Percentiles rank a stretch among this genome's conserved stretches.
Evolutionary conservation across 2,888 invertebrate species (phyloP).

Genomic region (Polia nebulosa): DNA sequence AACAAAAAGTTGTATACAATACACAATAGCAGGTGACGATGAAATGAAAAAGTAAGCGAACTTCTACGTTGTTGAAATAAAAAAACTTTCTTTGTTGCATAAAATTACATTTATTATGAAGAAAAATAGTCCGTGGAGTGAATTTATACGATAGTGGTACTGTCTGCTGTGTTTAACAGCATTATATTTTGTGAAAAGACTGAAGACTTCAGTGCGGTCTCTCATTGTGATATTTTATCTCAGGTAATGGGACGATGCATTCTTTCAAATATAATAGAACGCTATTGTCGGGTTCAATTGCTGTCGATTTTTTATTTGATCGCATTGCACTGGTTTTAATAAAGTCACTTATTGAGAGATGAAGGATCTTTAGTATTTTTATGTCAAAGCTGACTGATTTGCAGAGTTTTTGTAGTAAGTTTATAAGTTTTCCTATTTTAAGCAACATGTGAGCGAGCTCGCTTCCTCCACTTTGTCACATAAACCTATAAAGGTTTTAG

Average conservation of each 20-base stretch:
- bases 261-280: slow-evolving; percentile 16
- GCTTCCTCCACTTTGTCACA: too few relatives aligned
- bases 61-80: slow-evolving; percentile 40
- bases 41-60: slow-evolving; percentile 37
- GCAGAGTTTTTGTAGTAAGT: background rate
- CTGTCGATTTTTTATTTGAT: background rate
- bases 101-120: slow-evolving; percentile 63
- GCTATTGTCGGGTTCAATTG: slow-evolving; percentile 4
- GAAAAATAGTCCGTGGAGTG: slow-evolving; percentile 61
- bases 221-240: slow-evolving; percentile 32
- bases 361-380: background rate
- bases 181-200: slow-evolving; percentile 67
- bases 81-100: slow-evolving; percentile 45
- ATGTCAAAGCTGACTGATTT: background rate
- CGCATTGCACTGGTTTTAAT: background rate
- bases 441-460: too few relatives aligned
- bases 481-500: too few relatives aligned
- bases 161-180: slow-evolving; percentile 66
- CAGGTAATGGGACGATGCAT: slow-evolving; percentile 2
- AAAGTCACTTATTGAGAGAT: background rate
- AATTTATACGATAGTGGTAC: slow-evolving; percentile 72
- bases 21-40: slow-evolving; percentile 46
- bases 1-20: slow-evolving; percentile 36
- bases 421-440: too few relatives aligned
- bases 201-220: slow-evolving; percentile 20